Evolutionary conservation across 2,113 vertebrate genomes (phyloP).

Genomic region (Vanacampus margaritifer): DNA sequence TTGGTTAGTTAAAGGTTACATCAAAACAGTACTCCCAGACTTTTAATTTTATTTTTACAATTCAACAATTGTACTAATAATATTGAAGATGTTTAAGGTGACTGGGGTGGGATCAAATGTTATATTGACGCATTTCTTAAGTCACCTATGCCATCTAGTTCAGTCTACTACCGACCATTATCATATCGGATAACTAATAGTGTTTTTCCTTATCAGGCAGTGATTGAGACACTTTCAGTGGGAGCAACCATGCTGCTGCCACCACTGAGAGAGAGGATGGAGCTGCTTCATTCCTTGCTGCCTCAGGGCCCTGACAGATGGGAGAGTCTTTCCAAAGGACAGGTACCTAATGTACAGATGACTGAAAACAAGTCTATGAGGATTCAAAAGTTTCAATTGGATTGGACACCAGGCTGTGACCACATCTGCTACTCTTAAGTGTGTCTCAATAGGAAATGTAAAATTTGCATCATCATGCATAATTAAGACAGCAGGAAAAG

Average conservation of each 20-base stretch:
- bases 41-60: too few species aligned
- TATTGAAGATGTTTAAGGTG: neutral
- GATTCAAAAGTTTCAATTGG: neutral
- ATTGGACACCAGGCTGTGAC: neutral
- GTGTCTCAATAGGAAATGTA: neutral
- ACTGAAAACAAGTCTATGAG: neutral
- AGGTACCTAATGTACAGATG: slow-evolving; percentile 73
- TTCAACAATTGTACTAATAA: too few species aligned
- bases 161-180: neutral
- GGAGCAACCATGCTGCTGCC: slow-evolving; percentile 97
- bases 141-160: neutral
- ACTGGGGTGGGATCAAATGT: neutral
- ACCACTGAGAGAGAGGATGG: slow-evolving; percentile 93
- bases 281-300: slow-evolving; percentile 91
- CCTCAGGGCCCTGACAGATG: slow-evolving; percentile 96
- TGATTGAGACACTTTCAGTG: slow-evolving; percentile 97
- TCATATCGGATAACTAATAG: neutral
- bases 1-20: too few species aligned
- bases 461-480: too few species aligned
- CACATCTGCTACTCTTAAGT: neutral
- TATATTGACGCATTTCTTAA: neutral
- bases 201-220: slow-evolving; percentile 74
- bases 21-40: too few species aligned
- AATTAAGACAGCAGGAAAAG: neutral
- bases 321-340: slow-evolving; percentile 98